A percentile compares a stretch with the other conserved stretches of the same genome.
Evolutionary conservation across 1,140 invertebrate species (phyloP).

Genomic region (Orchestia grillus): DNA sequence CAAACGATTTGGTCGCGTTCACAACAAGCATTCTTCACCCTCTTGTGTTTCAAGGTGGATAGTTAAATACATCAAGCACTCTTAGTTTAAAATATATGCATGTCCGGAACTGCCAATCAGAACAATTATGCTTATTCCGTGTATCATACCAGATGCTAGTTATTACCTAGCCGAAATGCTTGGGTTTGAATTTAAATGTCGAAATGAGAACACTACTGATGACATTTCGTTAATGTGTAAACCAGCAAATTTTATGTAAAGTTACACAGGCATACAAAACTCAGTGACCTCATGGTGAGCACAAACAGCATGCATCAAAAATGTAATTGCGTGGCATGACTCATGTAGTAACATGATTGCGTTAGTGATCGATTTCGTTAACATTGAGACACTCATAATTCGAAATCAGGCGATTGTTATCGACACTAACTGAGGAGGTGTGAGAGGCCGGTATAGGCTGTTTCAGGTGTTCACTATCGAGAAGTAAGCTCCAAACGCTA

Average conservation of each 20-base stretch:
- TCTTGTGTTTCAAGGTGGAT: background rate
- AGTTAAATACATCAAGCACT: background rate
- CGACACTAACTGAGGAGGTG: background rate
- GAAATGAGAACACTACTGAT: background rate
- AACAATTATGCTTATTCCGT: background rate
- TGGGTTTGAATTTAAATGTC: background rate
- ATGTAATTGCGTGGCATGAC: background rate
- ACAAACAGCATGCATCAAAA: background rate
- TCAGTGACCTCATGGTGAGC: background rate
- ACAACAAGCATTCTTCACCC: background rate
- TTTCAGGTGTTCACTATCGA: background rate
- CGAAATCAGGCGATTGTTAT: background rate
- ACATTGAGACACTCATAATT: background rate
- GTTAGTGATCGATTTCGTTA: background rate
- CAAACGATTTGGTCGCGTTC: background rate
- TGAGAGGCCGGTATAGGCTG: background rate
- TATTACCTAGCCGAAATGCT: background rate
- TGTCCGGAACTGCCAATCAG: background rate
- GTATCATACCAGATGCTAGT: background rate
- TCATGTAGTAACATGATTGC: background rate
- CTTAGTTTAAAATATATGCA: background rate
- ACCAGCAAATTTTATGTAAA: background rate
- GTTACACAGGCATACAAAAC: background rate
- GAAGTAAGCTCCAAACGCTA: background rate
- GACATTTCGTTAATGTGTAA: background rate